Percentiles rank a stretch among this genome's conserved stretches.
Evolutionary conservation across 2,113 vertebrate genomes (phyloP).

Genomic region (Sander lucioperca): DNA sequence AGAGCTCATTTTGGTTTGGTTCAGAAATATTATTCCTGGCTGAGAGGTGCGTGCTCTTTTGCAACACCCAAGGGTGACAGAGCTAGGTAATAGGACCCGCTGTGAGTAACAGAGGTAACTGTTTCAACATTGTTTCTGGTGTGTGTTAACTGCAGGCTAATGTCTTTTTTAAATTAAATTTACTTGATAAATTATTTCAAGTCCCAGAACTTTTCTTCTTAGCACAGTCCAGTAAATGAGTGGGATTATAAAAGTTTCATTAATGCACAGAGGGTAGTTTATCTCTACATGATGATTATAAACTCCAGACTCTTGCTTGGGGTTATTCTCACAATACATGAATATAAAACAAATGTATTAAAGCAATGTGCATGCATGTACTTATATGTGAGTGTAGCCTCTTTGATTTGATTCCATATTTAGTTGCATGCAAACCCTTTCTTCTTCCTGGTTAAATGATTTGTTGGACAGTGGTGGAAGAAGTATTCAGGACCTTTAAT

Average conservation of each 20-base stretch:
- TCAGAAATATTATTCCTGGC: slow-evolving; percentile 76
- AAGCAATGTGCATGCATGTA: slow-evolving; percentile 1
- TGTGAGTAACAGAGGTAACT: slow-evolving; percentile 58
- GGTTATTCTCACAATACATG: slow-evolving; percentile 49
- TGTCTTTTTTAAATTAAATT: slow-evolving; percentile 62
- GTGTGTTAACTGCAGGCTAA: slow-evolving; percentile 49
- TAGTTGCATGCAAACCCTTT: slow-evolving; percentile 23
- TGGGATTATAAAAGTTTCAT: slow-evolving; percentile 42
- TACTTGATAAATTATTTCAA: slow-evolving; percentile 65
- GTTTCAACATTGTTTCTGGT: slow-evolving; percentile 76
- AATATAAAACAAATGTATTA: slow-evolving; percentile 50
- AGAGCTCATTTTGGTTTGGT: slow-evolving; percentile 53
- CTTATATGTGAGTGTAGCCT: slow-evolving; percentile 1
- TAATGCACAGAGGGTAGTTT: slow-evolving; percentile 41
- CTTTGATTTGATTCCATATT: slow-evolving; percentile 24
- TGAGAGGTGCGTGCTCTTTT: slow-evolving; percentile 58
- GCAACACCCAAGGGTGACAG: slow-evolving; percentile 77
- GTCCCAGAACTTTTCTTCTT: slow-evolving; percentile 47
- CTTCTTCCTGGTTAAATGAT: slow-evolving; percentile 10
- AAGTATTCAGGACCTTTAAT: background rate
- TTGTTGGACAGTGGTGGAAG: slow-evolving; percentile 7
- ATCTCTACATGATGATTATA: slow-evolving; percentile 49
- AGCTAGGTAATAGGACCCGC: slow-evolving; percentile 66
- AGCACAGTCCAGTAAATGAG: slow-evolving; percentile 46
- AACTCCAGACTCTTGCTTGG: slow-evolving; percentile 52